phyloP scores from a whole-genome alignment of 2,888 invertebrate genomes.

The Cheilosia variabilis region DNA sequence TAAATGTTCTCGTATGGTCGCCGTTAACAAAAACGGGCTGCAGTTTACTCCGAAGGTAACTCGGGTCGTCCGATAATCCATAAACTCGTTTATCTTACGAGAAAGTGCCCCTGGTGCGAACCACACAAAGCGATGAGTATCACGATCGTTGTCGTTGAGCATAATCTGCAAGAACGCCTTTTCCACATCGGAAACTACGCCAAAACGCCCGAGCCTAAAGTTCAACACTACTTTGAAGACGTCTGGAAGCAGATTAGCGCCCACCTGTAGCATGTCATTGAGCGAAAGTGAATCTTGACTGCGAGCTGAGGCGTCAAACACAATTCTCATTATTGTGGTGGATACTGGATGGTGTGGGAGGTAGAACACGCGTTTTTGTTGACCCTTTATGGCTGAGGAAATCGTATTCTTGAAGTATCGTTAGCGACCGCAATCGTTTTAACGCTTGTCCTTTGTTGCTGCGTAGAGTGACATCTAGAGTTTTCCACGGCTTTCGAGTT shows the following conservation, averaged over 20 bases:
- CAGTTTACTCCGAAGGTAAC: slow-evolving; percentile 10
- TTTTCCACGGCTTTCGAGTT: slow-evolving; percentile 1
- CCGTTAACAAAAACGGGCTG: neutral
- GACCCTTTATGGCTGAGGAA: neutral
- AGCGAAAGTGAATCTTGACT: slow-evolving; percentile 2
- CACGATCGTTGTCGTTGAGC: slow-evolving; percentile 10
- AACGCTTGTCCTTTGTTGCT: slow-evolving; percentile 3
- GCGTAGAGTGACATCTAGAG: neutral
- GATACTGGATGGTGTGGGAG: slow-evolving; percentile 56
- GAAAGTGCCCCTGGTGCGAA: neutral
- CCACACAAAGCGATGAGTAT: slow-evolving; percentile 21
- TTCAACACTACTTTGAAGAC: neutral
- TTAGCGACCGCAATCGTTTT: neutral
- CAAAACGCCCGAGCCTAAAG: neutral
- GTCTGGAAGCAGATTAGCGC: slow-evolving; percentile 12
- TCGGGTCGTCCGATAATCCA: slow-evolving; percentile 1
- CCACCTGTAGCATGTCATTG: slow-evolving; percentile 13
- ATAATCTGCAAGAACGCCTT: slow-evolving; percentile 13
- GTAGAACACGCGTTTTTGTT: slow-evolving; percentile 18
- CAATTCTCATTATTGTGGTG: slow-evolving; percentile 33
- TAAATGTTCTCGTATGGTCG: slow-evolving; percentile 11
- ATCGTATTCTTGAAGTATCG: slow-evolving; percentile 9
- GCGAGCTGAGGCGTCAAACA: slow-evolving; percentile 49
- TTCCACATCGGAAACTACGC: neutral
- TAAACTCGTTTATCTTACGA: neutral